A percentile compares a stretch with the other conserved stretches of the same genome.
Conservation (phyloP, 2,888 invertebrate genomes). For the Dolichopus griseipennis region DNA sequence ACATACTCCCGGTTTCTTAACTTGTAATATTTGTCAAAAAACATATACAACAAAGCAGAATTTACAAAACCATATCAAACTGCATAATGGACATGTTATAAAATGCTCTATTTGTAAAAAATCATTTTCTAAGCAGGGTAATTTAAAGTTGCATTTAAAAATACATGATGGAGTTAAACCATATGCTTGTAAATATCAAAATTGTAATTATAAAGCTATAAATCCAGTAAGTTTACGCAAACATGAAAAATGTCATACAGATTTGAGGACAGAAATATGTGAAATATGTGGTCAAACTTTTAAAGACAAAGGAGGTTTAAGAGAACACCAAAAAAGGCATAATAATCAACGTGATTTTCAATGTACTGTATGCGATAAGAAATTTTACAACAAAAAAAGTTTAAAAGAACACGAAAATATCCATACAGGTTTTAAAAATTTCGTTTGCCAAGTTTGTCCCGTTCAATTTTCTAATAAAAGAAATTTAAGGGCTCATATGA, state of each 20-base stretch:
- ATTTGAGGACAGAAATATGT: background rate
- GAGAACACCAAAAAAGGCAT: background rate
- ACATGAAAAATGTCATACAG: background rate
- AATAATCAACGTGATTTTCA: conserved; percentile 1
- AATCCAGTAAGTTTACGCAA: background rate
- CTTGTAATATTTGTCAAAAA: background rate
- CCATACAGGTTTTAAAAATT: background rate
- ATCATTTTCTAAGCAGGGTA: background rate
- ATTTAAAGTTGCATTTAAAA: background rate
- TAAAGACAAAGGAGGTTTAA: background rate
- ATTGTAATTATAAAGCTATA: background rate
- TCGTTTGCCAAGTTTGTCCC: background rate
- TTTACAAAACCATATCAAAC: background rate
- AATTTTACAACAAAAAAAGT: background rate
- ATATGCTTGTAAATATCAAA: background rate
- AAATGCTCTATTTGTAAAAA: background rate
- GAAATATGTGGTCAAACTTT: background rate
- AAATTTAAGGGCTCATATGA: background rate
- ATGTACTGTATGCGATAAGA: background rate
- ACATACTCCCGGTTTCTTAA: background rate
- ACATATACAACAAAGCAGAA: background rate
- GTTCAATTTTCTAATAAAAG: background rate
- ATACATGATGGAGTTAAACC: background rate
- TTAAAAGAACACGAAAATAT: background rate
- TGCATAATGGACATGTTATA: background rate